Base-by-base conservation (phyloP, 1,140 invertebrate species). In the Marisa cornuarietis region DNA sequence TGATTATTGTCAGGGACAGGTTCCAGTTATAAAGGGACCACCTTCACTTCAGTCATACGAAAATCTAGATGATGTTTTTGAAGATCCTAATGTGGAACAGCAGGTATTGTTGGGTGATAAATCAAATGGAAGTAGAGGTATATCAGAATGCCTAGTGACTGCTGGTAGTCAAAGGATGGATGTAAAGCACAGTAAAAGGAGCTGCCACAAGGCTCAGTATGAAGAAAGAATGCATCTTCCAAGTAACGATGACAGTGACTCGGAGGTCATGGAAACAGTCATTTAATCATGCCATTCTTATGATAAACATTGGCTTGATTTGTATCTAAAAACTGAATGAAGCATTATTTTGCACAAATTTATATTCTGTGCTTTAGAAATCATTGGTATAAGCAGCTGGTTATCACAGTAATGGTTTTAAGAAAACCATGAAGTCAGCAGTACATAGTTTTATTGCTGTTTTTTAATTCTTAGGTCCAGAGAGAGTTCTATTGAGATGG, bases 221-320 rank as follows among this genome's bases (percentile, higher is more conserved):
- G 63, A 68, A 49, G 76, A 54, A 18, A 51, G 52, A 18, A n/a
- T 77, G 5, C 76, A 68, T n/a, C 76, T 77, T 31, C 42, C 76
- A 20, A 68, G 31, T 18, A 42, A 10, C 1, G 71, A 73, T 26
- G 71, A 72, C 69, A 79, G 78, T 74, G 78, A 79, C 62, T 22
- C 71, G 9, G 78, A 79, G 14, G 52, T 42, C 16, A 72, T 79
- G 71, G 78, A 79, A 71, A 79, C 78, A 22, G 71, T 79, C 7
- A 79, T 79, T 66, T 79, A 71, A 20, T 26, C 20, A 42, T 71
- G 51, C 18, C n/a, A 24, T 42, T 10, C 11, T 26, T 20, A 24
- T 71, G n/a, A 8, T 0, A 18, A 10, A 20, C 31, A 20, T 31
- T 9, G 5, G 31, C 5, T 20, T 49, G 69, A 71, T 10, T 18